Conservation (phyloP, 1,140 invertebrate species). For the Halyomorpha halys region DNA sequence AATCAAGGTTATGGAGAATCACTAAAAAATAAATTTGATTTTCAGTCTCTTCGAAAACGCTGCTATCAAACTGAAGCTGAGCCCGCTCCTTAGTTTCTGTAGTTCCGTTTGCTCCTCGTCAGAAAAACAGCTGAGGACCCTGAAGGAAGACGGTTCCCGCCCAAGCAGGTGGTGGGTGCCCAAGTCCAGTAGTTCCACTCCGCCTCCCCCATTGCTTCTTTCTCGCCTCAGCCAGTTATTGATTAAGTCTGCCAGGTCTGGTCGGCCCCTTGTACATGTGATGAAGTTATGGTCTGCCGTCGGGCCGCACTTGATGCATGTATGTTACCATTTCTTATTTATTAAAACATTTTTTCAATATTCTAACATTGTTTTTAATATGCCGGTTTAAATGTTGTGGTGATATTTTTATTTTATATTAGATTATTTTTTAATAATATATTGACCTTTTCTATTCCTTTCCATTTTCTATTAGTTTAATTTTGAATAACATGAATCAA, state of each 20-base stretch:
- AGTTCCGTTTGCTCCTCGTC: slow-evolving; percentile 69
- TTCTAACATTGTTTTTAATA: no score
- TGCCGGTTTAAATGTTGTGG: no score
- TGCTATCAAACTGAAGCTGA: slow-evolving; percentile 73
- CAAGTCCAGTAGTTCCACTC: slow-evolving; percentile 16
- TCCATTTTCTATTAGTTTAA: no score
- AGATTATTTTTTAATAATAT: no score
- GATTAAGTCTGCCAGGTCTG: slow-evolving; percentile 72
- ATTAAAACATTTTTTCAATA: no score
- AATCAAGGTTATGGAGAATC: no score
- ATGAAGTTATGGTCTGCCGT: slow-evolving; percentile 81
- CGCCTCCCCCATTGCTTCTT: slow-evolving; percentile 40
- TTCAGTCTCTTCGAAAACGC: slow-evolving; percentile 66
- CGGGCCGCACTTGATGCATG: slow-evolving; percentile 85
- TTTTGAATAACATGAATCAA: no score
- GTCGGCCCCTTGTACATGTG: slow-evolving; percentile 76
- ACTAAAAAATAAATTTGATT: slow-evolving; percentile 7
- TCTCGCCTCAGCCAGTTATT: slow-evolving; percentile 78
- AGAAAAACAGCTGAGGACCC: slow-evolving; percentile 51
- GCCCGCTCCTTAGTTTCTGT: slow-evolving; percentile 69
- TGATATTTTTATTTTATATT: no score
- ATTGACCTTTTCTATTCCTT: no score
- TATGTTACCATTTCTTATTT: slow-evolving; percentile 33
- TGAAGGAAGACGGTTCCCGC: slow-evolving; percentile 21
- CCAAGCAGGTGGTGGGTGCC: slow-evolving; percentile 23